Percentiles rank a stretch among this genome's conserved stretches.
Conservation (phyloP, 2,113 vertebrate genomes). For the Chloebia gouldiae region DNA sequence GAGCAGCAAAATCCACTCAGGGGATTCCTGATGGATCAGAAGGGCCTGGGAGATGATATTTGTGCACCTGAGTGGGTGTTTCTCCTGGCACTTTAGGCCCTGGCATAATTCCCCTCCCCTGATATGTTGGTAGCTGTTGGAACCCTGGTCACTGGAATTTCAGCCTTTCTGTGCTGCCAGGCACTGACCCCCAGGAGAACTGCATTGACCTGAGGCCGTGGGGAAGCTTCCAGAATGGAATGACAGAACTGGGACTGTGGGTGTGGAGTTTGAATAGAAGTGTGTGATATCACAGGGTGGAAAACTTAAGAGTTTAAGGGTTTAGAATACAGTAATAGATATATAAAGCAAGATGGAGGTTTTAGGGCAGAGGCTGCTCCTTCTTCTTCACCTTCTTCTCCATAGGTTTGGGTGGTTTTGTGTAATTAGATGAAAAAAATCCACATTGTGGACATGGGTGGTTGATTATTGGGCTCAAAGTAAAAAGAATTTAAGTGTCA, state of each 20-base stretch:
- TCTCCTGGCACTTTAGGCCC: background rate
- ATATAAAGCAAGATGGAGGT: background rate
- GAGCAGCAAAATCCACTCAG: background rate
- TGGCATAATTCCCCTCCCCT: background rate
- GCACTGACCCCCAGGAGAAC: background rate
- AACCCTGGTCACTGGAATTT: background rate
- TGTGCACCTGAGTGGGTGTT: accelerated
- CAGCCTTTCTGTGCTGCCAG: background rate
- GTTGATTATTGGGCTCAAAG: background rate
- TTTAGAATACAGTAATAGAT: background rate
- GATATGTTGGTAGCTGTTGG: accelerated
- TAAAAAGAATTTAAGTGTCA: background rate
- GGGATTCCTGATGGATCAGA: background rate
- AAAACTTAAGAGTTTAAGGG: background rate
- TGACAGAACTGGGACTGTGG: background rate
- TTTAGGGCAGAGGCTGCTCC: background rate
- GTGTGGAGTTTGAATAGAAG: background rate
- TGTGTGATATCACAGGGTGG: background rate
- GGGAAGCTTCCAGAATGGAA: background rate
- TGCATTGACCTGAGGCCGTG: background rate
- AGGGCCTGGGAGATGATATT: background rate
- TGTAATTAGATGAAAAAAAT: background rate
- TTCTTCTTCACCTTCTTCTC: background rate
- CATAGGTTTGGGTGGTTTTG: background rate
- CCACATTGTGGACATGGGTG: background rate